A percentile compares a stretch with the other conserved stretches of the same genome.
phyloP scores from a whole-genome alignment of 1,140 invertebrate species.

The Achatina immaculata region DNA sequence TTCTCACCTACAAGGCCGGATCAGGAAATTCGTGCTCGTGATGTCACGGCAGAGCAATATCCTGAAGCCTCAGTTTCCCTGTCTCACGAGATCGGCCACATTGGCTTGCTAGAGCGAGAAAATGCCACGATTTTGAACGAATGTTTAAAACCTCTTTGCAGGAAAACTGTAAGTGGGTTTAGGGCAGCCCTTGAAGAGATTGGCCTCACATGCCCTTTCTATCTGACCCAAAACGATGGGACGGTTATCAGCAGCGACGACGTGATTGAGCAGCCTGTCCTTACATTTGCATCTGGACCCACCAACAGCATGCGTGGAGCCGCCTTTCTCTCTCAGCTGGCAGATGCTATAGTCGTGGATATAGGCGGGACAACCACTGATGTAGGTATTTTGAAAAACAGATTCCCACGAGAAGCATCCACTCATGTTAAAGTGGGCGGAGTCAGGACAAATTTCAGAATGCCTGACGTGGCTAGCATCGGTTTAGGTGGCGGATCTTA shows the following conservation, averaged over 20 bases:
- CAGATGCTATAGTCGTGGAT: slow-evolving; percentile 65
- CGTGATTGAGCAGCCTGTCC: slow-evolving; percentile 54
- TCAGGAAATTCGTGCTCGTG: slow-evolving; percentile 51
- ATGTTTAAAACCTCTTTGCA: slow-evolving; percentile 60
- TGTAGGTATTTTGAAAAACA: slow-evolving; percentile 59
- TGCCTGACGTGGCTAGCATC: slow-evolving; percentile 66
- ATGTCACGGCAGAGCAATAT: slow-evolving; percentile 47
- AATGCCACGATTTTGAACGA: slow-evolving; percentile 68
- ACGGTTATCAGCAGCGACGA: slow-evolving; percentile 53
- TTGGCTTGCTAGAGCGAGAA: slow-evolving; percentile 65
- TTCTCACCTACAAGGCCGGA: slow-evolving; percentile 56
- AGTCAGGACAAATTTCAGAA: slow-evolving; percentile 63
- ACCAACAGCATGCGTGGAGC: slow-evolving; percentile 70
- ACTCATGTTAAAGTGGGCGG: slow-evolving; percentile 58
- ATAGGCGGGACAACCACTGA: slow-evolving; percentile 67
- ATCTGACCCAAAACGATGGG: slow-evolving; percentile 66
- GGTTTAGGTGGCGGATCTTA: slow-evolving; percentile 67
- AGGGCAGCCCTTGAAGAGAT: slow-evolving; percentile 51
- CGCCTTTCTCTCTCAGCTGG: slow-evolving; percentile 58
- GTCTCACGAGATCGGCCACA: slow-evolving; percentile 60
- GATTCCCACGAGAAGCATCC: slow-evolving; percentile 63
- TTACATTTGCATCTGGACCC: slow-evolving; percentile 66
- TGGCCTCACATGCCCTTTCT: slow-evolving; percentile 59
- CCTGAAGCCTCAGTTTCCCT: slow-evolving; percentile 58
- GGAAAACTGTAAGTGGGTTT: slow-evolving; percentile 58